Evolutionary conservation across 2,113 vertebrate species (phyloP).

Genomic region (Lethenteron reissneri): DNA sequence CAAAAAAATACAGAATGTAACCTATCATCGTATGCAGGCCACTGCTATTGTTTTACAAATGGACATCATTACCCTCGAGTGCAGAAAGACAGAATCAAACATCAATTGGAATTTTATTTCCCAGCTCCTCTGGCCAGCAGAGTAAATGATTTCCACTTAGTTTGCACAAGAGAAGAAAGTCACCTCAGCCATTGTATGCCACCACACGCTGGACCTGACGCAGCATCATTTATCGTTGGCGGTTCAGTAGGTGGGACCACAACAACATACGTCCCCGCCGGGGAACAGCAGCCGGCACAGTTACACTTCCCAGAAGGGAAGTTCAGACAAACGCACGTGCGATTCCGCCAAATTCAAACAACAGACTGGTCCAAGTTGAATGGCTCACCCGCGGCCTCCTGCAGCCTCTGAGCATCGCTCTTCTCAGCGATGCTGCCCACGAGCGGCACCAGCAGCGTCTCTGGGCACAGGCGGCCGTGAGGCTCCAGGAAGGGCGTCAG

Average conservation of each 20-base stretch:
- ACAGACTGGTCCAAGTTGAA: not conserved
- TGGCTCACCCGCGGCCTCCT: slow-evolving; percentile 34
- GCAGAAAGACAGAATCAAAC: no score
- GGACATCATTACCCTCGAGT: no score
- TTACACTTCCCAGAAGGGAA: not conserved
- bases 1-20: no score
- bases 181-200: no score
- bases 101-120: slow-evolving; percentile 2
- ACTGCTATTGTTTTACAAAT: no score
- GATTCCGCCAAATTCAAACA: not conserved
- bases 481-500: slow-evolving; percentile 35
- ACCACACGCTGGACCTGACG: no score
- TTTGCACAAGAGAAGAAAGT: not conserved
- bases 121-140: not conserved
- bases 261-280: no score
- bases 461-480: slow-evolving; percentile 30
- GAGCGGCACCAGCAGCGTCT: slow-evolving; percentile 23
- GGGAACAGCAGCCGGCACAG: no score
- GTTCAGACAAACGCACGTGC: not conserved
- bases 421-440: slow-evolving; percentile 32
- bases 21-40: no score
- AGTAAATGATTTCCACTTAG: not conserved
- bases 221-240: no score
- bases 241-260: no score
- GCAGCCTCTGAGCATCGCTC: slow-evolving; percentile 36